Evolutionary conservation across 2,797 vertebrate species (phyloP), one percentile per base, ranked within the genome.

Genomic region (Staurois parvus): DNA sequence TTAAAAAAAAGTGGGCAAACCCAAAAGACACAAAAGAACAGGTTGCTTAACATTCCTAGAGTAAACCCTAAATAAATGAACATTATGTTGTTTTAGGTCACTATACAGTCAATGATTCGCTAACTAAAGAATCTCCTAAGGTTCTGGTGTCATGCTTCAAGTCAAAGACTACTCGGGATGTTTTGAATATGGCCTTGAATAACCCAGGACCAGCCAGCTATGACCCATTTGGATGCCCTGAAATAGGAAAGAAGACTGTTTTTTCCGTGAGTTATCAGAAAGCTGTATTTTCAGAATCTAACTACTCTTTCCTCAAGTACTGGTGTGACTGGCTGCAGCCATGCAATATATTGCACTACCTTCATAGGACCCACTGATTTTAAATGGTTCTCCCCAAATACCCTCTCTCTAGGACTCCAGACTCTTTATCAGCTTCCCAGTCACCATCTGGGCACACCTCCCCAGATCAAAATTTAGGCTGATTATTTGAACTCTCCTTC

Each of bases 151-250:
- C 95, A 83, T 92, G 92, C 88, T 97, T 96, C 90, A 94, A 89
- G 76, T 94, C 95, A 26, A 95, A 90, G 84, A 92, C 93, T 0
- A 79, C 77, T 72, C 87, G 87, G 26, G 88, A 92, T 66, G 91
- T 88, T 70, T 52, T 86, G 15, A 83, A 83, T 3, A 21, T 73
- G 4, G 85, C 72, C 0, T 69, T 91, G n/a, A 56, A 59, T 29
- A 91, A 87, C 45, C 93, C 96, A 0, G 95, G 96, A 0, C 93
- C 96, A 0, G 95, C 93, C 21, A 85, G 92, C 75, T 95, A 94
- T 88, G 92, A 90, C 87, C 94, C 92, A 8, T 89, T 90, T 21
- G 88, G 90, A 79, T 13, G 85, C 21, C 83, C 86, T 6, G 87
- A 88, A 24, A 77, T 89, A 1, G 80, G 85, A 13, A 93, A 88